Evolutionary conservation across 2,888 invertebrate species (phyloP).

Genomic region (Allolobophora icterica): DNA sequence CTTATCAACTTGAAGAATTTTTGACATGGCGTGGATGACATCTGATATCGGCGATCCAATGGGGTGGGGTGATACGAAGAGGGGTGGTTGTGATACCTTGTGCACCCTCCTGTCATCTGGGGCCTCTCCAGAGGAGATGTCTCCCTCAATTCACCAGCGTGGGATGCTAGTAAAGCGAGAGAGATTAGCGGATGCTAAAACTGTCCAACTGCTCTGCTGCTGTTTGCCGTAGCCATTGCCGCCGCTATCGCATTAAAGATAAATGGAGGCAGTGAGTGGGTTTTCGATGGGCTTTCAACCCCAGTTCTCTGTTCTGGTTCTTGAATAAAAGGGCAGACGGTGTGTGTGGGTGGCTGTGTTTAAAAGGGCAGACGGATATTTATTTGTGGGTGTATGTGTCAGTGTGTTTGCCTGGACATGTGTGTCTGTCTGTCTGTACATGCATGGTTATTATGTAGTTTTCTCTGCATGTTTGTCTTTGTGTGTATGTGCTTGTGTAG

Average conservation of each 20-base stretch:
- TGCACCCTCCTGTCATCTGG: constrained; percentile 3
- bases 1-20: constrained; percentile 1
- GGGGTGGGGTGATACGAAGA: not conserved
- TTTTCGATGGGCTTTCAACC: not conserved
- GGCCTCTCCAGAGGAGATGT: not conserved
- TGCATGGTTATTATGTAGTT: too few relatives aligned
- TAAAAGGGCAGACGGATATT: not conserved
- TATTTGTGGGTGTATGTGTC: not conserved
- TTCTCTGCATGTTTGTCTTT: not conserved
- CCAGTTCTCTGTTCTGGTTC: constrained; percentile 9
- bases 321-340: not conserved
- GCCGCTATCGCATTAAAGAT: not conserved
- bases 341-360: not conserved
- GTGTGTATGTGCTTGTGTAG: not conserved
- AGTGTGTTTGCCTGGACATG: not conserved
- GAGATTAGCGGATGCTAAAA: not conserved
- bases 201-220: not conserved
- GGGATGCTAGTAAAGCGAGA: not conserved
- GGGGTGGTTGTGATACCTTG: not conserved
- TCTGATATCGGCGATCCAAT: not conserved
- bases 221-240: not conserved
- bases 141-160: not conserved
- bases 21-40: constrained; percentile 7
- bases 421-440: not conserved
- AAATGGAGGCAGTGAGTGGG: not conserved